A percentile compares a stretch with the other conserved stretches of the same genome.
Conservation (phyloP, 2,888 invertebrate genomes). For the Nomada flava region DNA sequence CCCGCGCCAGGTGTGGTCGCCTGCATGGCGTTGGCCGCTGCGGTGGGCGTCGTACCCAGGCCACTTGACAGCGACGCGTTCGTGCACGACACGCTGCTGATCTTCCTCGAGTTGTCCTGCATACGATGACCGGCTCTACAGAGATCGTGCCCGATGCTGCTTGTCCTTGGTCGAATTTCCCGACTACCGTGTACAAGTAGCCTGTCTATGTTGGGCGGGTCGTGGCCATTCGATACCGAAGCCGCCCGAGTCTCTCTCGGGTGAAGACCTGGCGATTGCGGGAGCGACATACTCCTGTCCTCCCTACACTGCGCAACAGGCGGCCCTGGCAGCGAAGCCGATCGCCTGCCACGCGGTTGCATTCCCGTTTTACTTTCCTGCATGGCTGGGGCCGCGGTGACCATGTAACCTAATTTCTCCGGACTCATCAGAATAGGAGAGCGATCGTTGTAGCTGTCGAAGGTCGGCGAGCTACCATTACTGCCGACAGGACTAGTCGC, state of each 20-base stretch:
- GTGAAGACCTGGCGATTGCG: slow-evolving; percentile 78
- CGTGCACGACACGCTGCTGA: slow-evolving; percentile 81
- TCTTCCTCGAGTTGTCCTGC: slow-evolving; percentile 83
- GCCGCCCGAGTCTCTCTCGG: slow-evolving; percentile 73
- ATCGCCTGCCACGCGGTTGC: slow-evolving; percentile 81
- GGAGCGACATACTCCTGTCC: slow-evolving; percentile 81
- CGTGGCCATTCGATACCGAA: slow-evolving; percentile 68
- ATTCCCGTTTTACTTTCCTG: slow-evolving; percentile 57
- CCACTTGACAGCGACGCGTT: slow-evolving; percentile 69
- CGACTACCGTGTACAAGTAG: slow-evolving; percentile 48
- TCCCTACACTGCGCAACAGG: slow-evolving; percentile 75
- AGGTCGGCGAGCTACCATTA: slow-evolving; percentile 77
- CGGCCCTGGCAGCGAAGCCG: slow-evolving; percentile 79
- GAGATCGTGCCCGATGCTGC: slow-evolving; percentile 76
- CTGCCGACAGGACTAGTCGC: slow-evolving; percentile 79
- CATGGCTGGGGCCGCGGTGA: slow-evolving; percentile 71
- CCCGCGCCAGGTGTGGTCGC: slow-evolving; percentile 72
- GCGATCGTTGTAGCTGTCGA: slow-evolving; percentile 79
- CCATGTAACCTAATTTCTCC: slow-evolving; percentile 77
- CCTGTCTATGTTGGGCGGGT: slow-evolving; percentile 71
- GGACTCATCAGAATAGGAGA: slow-evolving; percentile 81
- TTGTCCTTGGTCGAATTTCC: slow-evolving; percentile 77
- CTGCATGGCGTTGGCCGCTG: slow-evolving; percentile 71
- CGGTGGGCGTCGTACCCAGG: slow-evolving; percentile 50
- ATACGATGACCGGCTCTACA: slow-evolving; percentile 55